These are phyloP conservation scores for Ahaetulla prasina DNA, from an alignment of 2,113 vertebrate species.

Conservation along the genomic window DNA sequence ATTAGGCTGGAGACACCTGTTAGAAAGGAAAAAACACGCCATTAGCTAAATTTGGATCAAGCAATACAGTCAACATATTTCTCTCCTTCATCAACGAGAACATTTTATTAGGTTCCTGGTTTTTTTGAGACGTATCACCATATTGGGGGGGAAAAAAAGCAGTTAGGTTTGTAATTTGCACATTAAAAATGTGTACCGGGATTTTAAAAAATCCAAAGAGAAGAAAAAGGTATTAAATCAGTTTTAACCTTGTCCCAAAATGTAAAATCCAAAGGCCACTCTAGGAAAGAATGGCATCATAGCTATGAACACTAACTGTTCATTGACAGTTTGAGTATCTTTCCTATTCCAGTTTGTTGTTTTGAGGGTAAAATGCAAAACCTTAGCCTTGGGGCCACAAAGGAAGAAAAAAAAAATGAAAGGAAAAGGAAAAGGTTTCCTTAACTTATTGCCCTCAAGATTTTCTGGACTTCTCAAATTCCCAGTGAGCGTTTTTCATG, in stretches of 20 bases:
- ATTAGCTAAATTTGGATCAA: not conserved
- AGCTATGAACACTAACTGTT: not conserved
- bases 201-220: not conserved
- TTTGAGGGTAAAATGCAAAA: not conserved
- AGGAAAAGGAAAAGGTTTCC: too few species aligned
- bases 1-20: not conserved
- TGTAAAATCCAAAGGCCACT: not conserved
- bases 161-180: not conserved
- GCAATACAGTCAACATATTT: not conserved
- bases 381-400: not conserved
- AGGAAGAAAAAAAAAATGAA: not conserved
- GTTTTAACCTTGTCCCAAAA: not conserved
- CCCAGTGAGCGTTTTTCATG: not conserved
- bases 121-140: not conserved
- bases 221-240: not conserved
- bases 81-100: not conserved
- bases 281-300: not conserved
- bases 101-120: not conserved
- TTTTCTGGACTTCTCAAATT: not conserved
- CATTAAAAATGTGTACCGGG: not conserved
- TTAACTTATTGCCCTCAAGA: not conserved
- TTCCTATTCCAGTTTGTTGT: not conserved
- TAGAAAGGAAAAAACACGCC: not conserved
- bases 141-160: not conserved
- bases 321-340: not conserved